Percentiles rank a stretch among this genome's conserved stretches.
Conservation (phyloP, 64 coral and sea anemone genomes). For the Montipora foliosa region DNA sequence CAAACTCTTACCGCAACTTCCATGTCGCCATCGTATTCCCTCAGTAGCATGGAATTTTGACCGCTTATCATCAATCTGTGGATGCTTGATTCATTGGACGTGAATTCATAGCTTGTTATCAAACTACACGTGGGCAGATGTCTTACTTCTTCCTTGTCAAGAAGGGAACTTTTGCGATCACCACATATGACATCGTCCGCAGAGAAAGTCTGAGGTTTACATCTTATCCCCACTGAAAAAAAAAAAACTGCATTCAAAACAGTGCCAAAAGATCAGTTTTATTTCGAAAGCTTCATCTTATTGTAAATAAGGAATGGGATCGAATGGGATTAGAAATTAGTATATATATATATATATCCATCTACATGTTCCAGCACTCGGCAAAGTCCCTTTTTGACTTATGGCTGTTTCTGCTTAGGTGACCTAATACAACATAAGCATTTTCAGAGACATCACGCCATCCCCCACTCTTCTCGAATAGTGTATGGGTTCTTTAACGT, state of each 20-base stretch:
- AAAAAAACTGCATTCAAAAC: neutral
- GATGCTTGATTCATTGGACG: neutral
- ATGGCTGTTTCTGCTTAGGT: too few relatives aligned
- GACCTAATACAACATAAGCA: too few relatives aligned
- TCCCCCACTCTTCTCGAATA: too few relatives aligned
- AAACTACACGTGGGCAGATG: conserved; percentile 9
- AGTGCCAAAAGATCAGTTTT: too few relatives aligned
- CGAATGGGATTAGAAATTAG: too few relatives aligned
- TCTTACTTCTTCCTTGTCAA: conserved; percentile 12
- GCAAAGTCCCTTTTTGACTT: too few relatives aligned
- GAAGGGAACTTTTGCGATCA: neutral
- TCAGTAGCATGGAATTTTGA: conserved; percentile 1
- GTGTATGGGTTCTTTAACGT: too few relatives aligned
- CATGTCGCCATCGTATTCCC: conserved; percentile 21
- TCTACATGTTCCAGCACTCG: too few relatives aligned
- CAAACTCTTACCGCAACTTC: neutral
- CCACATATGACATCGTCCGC: neutral
- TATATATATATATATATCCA: too few relatives aligned
- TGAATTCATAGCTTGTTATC: conserved; percentile 35
- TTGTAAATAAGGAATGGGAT: too few relatives aligned
- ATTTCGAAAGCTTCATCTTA: too few relatives aligned
- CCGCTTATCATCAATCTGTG: conserved; percentile 18
- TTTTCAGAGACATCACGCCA: too few relatives aligned
- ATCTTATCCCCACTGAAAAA: neutral
- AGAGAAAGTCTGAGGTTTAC: conserved; percentile 8